Conservation (phyloP, 2,113 vertebrate genomes). For the Entomyzon cyanotis region DNA sequence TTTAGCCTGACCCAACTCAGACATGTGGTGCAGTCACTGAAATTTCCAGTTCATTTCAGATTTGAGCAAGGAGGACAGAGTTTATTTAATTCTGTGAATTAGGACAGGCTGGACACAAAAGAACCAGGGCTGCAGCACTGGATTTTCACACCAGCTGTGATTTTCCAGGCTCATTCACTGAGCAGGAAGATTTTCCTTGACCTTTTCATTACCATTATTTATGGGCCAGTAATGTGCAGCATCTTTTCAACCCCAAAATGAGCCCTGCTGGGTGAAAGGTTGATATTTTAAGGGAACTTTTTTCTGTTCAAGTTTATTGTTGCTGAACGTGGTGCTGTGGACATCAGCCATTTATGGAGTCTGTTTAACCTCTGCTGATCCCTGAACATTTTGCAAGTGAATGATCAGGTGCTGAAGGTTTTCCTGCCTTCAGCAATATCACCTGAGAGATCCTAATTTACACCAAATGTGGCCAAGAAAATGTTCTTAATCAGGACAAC, state of each 20-base stretch:
- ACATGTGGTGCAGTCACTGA: neutral
- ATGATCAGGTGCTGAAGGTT: neutral
- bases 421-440: neutral
- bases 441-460: neutral
- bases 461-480: neutral
- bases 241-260: neutral
- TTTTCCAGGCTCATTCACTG: neutral
- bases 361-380: neutral
- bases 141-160: neutral
- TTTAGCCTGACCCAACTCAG: neutral
- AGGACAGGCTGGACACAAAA: neutral
- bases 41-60: neutral
- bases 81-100: neutral
- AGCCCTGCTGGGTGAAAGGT: slow-evolving; percentile 38
- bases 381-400: neutral
- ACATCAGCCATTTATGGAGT: slow-evolving; percentile 46
- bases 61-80: neutral
- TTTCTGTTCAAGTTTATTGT: slow-evolving; percentile 1
- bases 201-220: slow-evolving; percentile 56
- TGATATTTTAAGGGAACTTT: slow-evolving; percentile 53
- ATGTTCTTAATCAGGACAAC: neutral
- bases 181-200: slow-evolving; percentile 19
- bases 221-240: slow-evolving; percentile 9
- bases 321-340: neutral
- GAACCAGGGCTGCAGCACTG: neutral